Evolutionary conservation across 2,888 invertebrate species (phyloP), one percentile per base, ranked within the genome.

Genomic region (Protodeltote pygarga): DNA sequence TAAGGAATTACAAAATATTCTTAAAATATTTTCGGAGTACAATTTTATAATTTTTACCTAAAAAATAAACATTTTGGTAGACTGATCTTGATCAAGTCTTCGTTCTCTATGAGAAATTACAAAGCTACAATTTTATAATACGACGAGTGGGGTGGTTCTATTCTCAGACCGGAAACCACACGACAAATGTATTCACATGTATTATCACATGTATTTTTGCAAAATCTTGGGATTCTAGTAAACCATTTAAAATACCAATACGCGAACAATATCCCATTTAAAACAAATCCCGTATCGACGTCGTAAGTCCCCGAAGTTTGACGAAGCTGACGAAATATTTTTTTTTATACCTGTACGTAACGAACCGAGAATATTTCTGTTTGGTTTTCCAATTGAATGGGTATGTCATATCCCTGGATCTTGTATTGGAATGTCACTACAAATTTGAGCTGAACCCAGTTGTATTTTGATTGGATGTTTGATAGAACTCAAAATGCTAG

Each of bases 361-460:
- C 75, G 77, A 77, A 77, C 75, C 68, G 73, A 57, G 52, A 49
- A 61, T 40, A 52, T 57, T 68, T 49, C 54, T 75, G 67, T 76
- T 77, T 77, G 76, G 40, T 33, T 70, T 77, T 75, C 64, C 64
- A 47, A 50, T 41, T 61, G 57, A 57, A 47, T 60, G 65, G 45
- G 40, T 38, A 31, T 50, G 68, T 64, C 66, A 72, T 41, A 29
- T 46, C 37, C 39, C 32, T 13, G 16, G 33, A 41, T 48, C 28
- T 50, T 55, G 20, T 38, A 31, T 49, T 47, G 20, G 20, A 31
- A 17, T 42, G 41, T 29, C 57, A 46, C 23, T 41, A 31, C 4
- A 25, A 55, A 14, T 27, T 9, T 32, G 21, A 8, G 29, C 14
- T 42, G 19, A 16, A 23, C 13, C 8, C 9, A 9, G 10, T 2